A percentile compares a stretch with the other conserved stretches of the same genome.
These are phyloP conservation scores for Anas bahamensis DNA, from an alignment of 2,797 vertebrate species.

Conservation along the genomic window DNA sequence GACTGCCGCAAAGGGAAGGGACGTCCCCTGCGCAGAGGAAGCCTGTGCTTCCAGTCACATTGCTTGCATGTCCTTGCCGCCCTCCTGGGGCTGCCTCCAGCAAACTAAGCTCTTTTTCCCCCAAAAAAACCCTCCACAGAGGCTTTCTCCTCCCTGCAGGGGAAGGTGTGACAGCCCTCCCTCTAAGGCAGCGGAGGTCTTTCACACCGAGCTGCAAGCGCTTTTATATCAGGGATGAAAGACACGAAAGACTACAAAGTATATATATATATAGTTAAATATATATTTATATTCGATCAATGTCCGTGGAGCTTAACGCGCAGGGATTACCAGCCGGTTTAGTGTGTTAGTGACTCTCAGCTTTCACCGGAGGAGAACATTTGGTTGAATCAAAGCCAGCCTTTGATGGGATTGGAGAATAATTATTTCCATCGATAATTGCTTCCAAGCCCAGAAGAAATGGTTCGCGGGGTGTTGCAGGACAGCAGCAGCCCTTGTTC, in stretches of 20 bases:
- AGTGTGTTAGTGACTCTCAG: slow-evolving; percentile 13
- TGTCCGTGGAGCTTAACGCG: background rate
- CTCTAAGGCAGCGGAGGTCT: background rate
- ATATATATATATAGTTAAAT: too few relatives aligned
- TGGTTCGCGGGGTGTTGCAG: background rate
- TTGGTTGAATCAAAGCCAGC: slow-evolving; percentile 41
- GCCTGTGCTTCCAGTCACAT: accelerated
- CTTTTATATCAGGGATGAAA: background rate
- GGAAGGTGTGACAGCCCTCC: background rate
- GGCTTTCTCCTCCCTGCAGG: background rate
- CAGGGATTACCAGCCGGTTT: slow-evolving; percentile 48
- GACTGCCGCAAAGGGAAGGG: background rate
- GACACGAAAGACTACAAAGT: background rate
- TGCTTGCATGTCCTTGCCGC: background rate
- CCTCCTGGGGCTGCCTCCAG: background rate
- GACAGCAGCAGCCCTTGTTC: background rate
- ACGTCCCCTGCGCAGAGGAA: background rate
- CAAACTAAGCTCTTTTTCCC: background rate
- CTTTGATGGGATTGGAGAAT: slow-evolving; percentile 70
- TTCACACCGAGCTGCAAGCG: background rate
- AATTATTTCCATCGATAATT: slow-evolving; percentile 72
- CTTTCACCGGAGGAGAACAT: slow-evolving; percentile 35
- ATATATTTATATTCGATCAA: background rate
- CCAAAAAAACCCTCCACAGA: background rate
- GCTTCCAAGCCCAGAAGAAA: slow-evolving; percentile 42